phyloP scores from a whole-genome alignment of 2,888 invertebrate genomes.

The Agonopterix arenella region DNA sequence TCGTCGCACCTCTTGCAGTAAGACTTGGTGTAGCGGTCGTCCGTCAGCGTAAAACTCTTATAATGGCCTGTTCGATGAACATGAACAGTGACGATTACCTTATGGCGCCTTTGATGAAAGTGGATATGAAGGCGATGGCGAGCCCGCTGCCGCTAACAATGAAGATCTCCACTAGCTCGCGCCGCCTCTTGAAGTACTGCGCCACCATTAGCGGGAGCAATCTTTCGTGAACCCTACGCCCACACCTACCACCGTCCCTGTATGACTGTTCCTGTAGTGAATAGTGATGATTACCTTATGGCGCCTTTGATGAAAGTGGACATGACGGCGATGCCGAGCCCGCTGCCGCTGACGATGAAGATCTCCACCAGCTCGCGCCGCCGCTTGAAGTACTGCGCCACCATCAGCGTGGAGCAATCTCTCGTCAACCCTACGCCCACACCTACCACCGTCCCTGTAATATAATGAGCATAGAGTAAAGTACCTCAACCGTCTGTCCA shows the following conservation, averaged over 20 bases:
- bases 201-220: conserved; percentile 92
- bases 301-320: conserved; percentile 87
- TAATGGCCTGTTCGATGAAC: too few species aligned
- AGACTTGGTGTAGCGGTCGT: too few species aligned
- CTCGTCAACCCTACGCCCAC: conserved; percentile 91
- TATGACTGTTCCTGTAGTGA: too few species aligned
- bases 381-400: conserved; percentile 93
- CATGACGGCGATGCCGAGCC: conserved; percentile 90
- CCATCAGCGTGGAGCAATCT: conserved; percentile 92
- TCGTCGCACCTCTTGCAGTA: too few species aligned
- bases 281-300: conserved; percentile 77
- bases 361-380: conserved; percentile 91
- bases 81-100: conserved; percentile 71
- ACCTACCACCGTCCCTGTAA: conserved; percentile 81
- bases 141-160: conserved; percentile 91
- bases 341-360: conserved; percentile 90
- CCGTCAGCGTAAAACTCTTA: too few species aligned
- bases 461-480: background rate
- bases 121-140: conserved; percentile 90
- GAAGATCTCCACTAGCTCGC: conserved; percentile 92
- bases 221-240: conserved; percentile 91
- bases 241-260: conserved; percentile 83
- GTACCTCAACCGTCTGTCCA: too few species aligned
- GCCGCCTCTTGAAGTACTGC: conserved; percentile 90
- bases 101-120: conserved; percentile 86